Percentiles rank a stretch among this genome's conserved stretches.
These are phyloP conservation scores for Thamnaconus septentrionalis DNA, from an alignment of 2,113 vertebrate genomes.

Conservation along the genomic window DNA sequence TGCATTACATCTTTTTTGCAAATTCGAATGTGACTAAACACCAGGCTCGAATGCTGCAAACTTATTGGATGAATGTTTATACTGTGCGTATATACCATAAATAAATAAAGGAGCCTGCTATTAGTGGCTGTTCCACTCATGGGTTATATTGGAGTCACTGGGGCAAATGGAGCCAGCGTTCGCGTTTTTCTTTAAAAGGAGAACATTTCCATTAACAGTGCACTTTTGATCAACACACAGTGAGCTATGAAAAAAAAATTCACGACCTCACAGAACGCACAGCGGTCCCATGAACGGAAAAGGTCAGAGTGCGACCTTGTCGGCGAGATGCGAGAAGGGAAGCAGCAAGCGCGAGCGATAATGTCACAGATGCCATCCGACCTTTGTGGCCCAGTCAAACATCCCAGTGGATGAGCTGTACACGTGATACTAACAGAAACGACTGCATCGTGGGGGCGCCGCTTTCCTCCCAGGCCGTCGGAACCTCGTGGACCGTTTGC, in stretches of 20 bases:
- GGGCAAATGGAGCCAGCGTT: not conserved
- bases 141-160: not conserved
- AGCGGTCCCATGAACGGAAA: slow-evolving; percentile 18
- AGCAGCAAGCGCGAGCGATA: slow-evolving; percentile 16
- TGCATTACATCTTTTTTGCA: too few relatives aligned
- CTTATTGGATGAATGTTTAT: too few relatives aligned
- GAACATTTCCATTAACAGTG: not conserved
- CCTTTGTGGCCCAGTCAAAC: slow-evolving; percentile 16
- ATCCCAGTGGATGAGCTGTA: not conserved
- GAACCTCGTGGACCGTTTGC: too few relatives aligned
- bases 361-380: slow-evolving; percentile 29
- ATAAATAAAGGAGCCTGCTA: not conserved
- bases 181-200: not conserved
- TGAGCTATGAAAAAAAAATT: not conserved
- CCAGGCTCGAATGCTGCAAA: too few relatives aligned
- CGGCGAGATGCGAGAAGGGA: not conserved
- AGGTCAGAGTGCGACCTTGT: slow-evolving; percentile 25
- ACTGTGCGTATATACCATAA: too few relatives aligned
- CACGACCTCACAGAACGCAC: slow-evolving; percentile 30
- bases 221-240: not conserved
- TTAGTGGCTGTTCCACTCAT: not conserved
- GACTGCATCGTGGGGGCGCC: too few relatives aligned
- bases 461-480: too few relatives aligned
- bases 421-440: too few relatives aligned
- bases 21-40: too few relatives aligned